Conservation (phyloP, 2,888 invertebrate genomes). For the Drosophila lacicola region DNA sequence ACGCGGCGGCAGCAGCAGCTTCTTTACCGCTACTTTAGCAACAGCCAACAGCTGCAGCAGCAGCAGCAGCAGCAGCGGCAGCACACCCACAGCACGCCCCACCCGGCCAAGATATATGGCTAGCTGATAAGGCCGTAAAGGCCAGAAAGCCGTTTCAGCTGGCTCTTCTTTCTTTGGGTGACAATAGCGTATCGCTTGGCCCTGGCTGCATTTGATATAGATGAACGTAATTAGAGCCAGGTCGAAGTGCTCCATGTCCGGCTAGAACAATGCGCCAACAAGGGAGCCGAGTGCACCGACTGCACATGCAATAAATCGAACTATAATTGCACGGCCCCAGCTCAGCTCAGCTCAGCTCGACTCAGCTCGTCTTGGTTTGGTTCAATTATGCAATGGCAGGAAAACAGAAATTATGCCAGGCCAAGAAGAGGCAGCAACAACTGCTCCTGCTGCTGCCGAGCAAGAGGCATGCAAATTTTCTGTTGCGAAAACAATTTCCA, state of each 20-base stretch:
- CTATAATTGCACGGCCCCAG: conserved; percentile 68
- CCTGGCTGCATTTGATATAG: conserved; percentile 26
- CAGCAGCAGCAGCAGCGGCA: conserved; percentile 31
- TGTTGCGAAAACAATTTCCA: conserved; percentile 73
- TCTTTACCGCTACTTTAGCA: conserved; percentile 63
- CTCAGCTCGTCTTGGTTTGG: conserved; percentile 13
- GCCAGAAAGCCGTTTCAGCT: conserved; percentile 36
- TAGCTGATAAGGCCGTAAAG: conserved; percentile 44
- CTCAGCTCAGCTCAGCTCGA: background rate
- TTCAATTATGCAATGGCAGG: conserved; percentile 70
- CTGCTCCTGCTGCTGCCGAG: background rate
- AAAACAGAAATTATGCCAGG: conserved; percentile 52
- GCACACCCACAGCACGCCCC: conserved; percentile 49
- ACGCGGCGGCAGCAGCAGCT: conserved; percentile 28
- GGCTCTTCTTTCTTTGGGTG: conserved; percentile 42
- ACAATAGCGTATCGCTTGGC: conserved; percentile 36
- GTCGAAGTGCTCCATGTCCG: conserved; percentile 17
- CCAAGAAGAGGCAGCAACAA: conserved; percentile 25
- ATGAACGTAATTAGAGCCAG: conserved; percentile 51
- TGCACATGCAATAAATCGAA: conserved; percentile 74
- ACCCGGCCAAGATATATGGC: conserved; percentile 50
- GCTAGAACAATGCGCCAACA: conserved; percentile 54
- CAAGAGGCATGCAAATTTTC: conserved; percentile 50
- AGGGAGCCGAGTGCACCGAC: conserved; percentile 28
- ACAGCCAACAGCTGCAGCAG: conserved; percentile 39